Evolutionary conservation across 2,797 vertebrate genomes (phyloP).

Genomic region (Artibeus jamaicensis): DNA sequence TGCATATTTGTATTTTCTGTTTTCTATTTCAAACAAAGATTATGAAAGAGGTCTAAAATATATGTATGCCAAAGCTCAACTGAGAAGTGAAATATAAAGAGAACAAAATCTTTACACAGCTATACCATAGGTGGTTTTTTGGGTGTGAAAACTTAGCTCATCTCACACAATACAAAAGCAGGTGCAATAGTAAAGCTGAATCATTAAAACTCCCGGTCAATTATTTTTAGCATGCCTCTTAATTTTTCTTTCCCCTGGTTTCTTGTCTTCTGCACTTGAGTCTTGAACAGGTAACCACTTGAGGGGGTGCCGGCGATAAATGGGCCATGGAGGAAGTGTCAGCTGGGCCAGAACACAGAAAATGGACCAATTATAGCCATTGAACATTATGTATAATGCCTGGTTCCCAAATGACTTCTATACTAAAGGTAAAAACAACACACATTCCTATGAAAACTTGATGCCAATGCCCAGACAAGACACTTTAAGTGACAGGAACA

Average conservation of each 20-base stretch:
- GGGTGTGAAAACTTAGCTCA: constrained; percentile 46
- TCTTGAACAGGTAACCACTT: constrained; percentile 92
- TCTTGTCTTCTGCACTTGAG: constrained; percentile 88
- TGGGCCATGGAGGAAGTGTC: constrained; percentile 97
- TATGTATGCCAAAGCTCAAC: constrained; percentile 32
- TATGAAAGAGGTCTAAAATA: constrained; percentile 44
- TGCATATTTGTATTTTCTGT: constrained; percentile 55
- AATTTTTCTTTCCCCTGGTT: constrained; percentile 86
- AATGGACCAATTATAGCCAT: neutral
- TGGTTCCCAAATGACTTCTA: constrained; percentile 5
- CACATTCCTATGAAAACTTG: neutral
- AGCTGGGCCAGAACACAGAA: constrained; percentile 83
- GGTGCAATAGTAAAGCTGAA: constrained; percentile 30
- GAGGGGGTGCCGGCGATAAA: constrained; percentile 93
- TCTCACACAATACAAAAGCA: constrained; percentile 56
- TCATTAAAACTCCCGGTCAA: constrained; percentile 25
- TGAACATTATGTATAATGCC: neutral
- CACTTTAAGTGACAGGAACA: neutral
- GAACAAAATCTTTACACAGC: constrained; percentile 15
- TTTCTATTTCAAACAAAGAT: constrained; percentile 29
- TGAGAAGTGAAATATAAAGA: constrained; percentile 35
- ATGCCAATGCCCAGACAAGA: neutral
- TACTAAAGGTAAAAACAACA: neutral
- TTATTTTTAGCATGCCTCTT: constrained; percentile 84
- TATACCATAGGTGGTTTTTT: constrained; percentile 30